phyloP scores from a whole-genome alignment of 2,888 invertebrate genomes.

The Drosophila monieri region DNA sequence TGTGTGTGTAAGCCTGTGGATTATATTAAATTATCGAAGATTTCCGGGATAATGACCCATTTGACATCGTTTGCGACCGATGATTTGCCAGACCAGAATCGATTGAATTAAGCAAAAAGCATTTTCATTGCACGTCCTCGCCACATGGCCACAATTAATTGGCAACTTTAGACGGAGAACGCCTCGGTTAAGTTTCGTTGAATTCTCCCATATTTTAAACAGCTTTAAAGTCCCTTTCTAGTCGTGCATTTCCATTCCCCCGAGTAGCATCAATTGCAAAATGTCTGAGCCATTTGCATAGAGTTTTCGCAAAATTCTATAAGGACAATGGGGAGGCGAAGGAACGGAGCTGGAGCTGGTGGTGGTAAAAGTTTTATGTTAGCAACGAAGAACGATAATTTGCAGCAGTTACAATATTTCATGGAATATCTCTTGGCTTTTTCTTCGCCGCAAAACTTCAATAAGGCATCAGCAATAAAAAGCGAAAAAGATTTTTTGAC shows the following conservation, averaged over 20 bases:
- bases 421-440: slow-evolving; percentile 42
- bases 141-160: slow-evolving; percentile 41
- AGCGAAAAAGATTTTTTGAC: slow-evolving; percentile 36
- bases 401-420: slow-evolving; percentile 61
- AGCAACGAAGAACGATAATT: slow-evolving; percentile 63
- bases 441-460: slow-evolving; percentile 36
- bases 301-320: slow-evolving; percentile 36
- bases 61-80: slow-evolving; percentile 6
- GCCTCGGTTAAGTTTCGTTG: background rate
- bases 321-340: background rate
- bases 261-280: slow-evolving; percentile 50
- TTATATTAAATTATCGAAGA: slow-evolving; percentile 77
- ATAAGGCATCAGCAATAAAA: slow-evolving; percentile 47
- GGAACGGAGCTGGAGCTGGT: slow-evolving; percentile 11
- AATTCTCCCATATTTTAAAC: slow-evolving; percentile 23
- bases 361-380: slow-evolving; percentile 54
- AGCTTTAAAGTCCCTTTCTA: slow-evolving; percentile 29
- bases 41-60: slow-evolving; percentile 69
- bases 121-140: slow-evolving; percentile 29
- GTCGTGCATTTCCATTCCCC: slow-evolving; percentile 35
- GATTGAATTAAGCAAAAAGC: slow-evolving; percentile 39
- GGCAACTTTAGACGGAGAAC: slow-evolving; percentile 10
- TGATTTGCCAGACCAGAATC: slow-evolving; percentile 10
- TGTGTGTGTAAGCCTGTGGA: slow-evolving; percentile 46
- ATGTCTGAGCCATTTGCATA: slow-evolving; percentile 51